Evolutionary conservation across 2,113 vertebrate genomes (phyloP), one percentile per base, ranked within the genome.

Genomic region (Onychostruthus taczanowskii): DNA sequence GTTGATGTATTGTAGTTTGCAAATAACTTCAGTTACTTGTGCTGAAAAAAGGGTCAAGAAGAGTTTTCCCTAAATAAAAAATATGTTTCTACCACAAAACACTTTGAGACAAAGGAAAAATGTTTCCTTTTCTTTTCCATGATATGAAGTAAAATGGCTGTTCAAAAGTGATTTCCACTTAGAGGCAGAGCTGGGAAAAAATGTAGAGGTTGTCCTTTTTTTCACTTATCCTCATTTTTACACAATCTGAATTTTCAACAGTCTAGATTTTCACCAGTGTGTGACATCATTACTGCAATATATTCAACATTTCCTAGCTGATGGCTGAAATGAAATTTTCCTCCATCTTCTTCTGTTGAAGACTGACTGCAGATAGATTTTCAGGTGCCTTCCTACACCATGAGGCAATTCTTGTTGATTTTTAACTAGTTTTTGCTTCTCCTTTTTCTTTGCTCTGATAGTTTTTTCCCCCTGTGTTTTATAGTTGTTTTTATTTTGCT

Each of bases 401-500:
- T 13, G 63, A 79, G 19, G 33, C 19, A 78, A 41, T 17, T 77
- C 13, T 16, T 73, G 10, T 24, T 1, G 23, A 11, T 35, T 47
- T 93, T 70, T 61, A 28, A 53, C 8, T 47, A 10, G 31, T 49
- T 80, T 50, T 72, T 16, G 19, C 2, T 61, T 68, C 21, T 56
- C 33, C 18, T 59, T 23, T 55, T 59, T 63, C 22, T 69, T 83
- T 49, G 4, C 18, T 58, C 50, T 74, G 61, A 76, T 53, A 53
- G 23, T 66, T 35, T 55, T 35, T 30, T 24, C 20, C 2, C 0
- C 1, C 8, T 41, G 4, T 55, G n/a, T 16, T 92, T 90, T 79
- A 93, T 49, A 22, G 39, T 46, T 83, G 37, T 26, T 94, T 91
- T 94, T 88, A 69, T 88, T 94, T 85, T 90, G 31, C n/a, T 85